Conservation (phyloP, 2,797 vertebrate species). For the Pyrocephalus nanus region DNA sequence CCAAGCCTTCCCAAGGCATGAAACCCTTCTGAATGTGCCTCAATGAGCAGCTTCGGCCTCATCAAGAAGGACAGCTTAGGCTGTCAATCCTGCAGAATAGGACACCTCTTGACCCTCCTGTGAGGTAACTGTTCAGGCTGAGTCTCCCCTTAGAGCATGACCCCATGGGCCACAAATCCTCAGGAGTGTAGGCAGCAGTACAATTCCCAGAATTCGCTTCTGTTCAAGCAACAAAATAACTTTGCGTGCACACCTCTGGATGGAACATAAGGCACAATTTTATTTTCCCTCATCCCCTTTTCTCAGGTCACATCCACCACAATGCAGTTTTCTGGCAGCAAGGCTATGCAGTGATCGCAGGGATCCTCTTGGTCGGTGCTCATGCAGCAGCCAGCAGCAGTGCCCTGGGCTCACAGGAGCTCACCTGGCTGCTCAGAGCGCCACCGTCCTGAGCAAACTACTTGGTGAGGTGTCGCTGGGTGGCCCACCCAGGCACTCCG, state of each 20-base stretch:
- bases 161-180: background rate
- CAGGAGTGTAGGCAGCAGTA: background rate
- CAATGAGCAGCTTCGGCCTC: background rate
- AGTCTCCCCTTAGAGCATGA: background rate
- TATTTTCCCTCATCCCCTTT: background rate
- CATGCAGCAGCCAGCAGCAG: background rate
- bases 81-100: background rate
- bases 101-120: background rate
- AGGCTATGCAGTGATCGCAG: rapidly evolving
- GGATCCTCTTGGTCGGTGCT: background rate
- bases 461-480: constrained; percentile 39
- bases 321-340: rapidly evolving
- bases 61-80: background rate
- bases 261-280: constrained; percentile 41
- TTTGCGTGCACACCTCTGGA: background rate
- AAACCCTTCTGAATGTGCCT: background rate
- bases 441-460: constrained; percentile 83
- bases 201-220: background rate
- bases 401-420: background rate
- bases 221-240: background rate
- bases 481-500: constrained; percentile 77
- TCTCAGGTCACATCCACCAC: background rate
- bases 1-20: background rate
- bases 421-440: constrained; percentile 76
- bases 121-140: background rate